phyloP scores from a whole-genome alignment of 1,140 invertebrate species.

The Linepithema humile region DNA sequence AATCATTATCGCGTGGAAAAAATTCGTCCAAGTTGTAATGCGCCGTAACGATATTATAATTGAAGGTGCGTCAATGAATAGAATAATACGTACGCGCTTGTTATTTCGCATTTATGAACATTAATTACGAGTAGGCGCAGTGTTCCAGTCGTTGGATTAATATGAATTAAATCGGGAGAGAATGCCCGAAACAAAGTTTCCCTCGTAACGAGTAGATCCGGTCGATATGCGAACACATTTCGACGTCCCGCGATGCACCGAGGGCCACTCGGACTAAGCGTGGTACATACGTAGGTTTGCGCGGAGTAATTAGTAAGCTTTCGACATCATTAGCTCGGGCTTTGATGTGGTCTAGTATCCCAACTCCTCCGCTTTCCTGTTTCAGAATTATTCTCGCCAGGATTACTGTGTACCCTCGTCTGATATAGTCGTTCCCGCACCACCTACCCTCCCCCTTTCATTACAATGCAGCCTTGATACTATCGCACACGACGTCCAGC shows the following conservation, averaged over 20 bases:
- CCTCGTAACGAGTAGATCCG: slow-evolving; percentile 27
- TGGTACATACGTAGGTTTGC: slow-evolving; percentile 61
- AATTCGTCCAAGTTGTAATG: slow-evolving; percentile 18
- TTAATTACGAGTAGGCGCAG: slow-evolving; percentile 17
- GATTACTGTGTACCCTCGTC: slow-evolving; percentile 67
- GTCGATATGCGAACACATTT: slow-evolving; percentile 38
- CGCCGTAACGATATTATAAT: slow-evolving; percentile 3
- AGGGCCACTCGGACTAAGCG: not conserved
- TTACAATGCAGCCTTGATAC: slow-evolving; percentile 74
- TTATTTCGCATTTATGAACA: slow-evolving; percentile 29
- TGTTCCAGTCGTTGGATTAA: slow-evolving; percentile 17
- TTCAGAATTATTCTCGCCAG: slow-evolving; percentile 74
- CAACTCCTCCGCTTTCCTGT: slow-evolving; percentile 65
- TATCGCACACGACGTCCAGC: slow-evolving; percentile 65
- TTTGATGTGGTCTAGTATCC: slow-evolving; percentile 75
- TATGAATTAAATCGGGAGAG: slow-evolving; percentile 40
- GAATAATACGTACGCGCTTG: slow-evolving; percentile 23
- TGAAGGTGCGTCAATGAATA: slow-evolving; percentile 15
- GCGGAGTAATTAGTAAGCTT: slow-evolving; percentile 77
- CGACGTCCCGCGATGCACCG: slow-evolving; percentile 25
- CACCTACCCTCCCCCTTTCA: slow-evolving; percentile 47
- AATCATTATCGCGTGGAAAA: not conserved
- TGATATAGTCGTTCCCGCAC: slow-evolving; percentile 62
- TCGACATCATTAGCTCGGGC: slow-evolving; percentile 76
- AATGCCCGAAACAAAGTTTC: slow-evolving; percentile 46